Conservation (phyloP, 23 tunicate species). For the Diplosoma virens region DNA sequence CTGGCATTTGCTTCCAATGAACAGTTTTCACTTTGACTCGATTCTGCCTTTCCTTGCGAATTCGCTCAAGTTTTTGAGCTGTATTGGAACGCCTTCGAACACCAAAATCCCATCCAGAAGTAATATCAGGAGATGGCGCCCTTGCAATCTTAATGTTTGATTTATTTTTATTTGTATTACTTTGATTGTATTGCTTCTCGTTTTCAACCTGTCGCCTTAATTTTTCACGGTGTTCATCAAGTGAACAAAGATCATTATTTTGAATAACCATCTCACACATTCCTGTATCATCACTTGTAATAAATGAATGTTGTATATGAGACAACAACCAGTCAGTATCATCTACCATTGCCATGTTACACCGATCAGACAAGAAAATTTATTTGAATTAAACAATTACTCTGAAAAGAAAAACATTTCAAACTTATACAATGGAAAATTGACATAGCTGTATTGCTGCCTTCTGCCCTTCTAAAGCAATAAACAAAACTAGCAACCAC, state of each 20-base stretch:
- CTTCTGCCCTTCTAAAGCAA: too few relatives aligned
- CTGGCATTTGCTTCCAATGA: conserved; percentile 64
- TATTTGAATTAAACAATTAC: not conserved
- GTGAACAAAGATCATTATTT: conserved; percentile 54
- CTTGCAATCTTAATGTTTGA: not conserved
- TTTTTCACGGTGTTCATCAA: conserved; percentile 56
- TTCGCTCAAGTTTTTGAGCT: conserved; percentile 89
- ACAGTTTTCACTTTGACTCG: conserved; percentile 71
- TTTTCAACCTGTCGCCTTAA: conserved; percentile 17
- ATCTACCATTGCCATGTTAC: conserved; percentile 85
- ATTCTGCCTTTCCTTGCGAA: conserved; percentile 71
- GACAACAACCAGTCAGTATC: conserved; percentile 79
- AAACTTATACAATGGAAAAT: too few relatives aligned
- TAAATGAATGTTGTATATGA: conserved; percentile 85
- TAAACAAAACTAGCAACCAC: too few relatives aligned
- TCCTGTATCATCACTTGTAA: conserved; percentile 94
- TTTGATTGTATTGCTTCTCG: not conserved
- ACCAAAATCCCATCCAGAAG: conserved; percentile 86
- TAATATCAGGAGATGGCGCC: conserved; percentile 90
- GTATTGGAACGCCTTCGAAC: conserved; percentile 82
- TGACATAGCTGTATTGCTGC: too few relatives aligned
- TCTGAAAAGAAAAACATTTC: too few relatives aligned
- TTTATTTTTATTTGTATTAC: not conserved
- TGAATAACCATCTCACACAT: conserved; percentile 95
- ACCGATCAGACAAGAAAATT: not conserved